phyloP scores from a whole-genome alignment of 2,113 vertebrate species.

The Spea bombifrons region DNA sequence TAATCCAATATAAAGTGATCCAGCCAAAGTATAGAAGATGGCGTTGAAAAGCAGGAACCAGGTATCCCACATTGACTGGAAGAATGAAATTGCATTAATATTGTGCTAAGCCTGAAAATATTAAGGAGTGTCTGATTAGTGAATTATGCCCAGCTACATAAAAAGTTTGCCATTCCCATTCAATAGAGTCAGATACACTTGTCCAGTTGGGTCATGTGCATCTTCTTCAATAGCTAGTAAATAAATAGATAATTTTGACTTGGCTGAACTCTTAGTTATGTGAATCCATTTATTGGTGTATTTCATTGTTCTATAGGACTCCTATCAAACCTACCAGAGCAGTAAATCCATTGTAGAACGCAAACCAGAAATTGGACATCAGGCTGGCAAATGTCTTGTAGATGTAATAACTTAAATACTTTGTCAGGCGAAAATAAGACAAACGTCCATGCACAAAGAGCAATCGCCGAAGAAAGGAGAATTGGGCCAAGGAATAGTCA shows the following conservation, averaged over 20 bases:
- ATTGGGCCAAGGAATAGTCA: slow-evolving; percentile 70
- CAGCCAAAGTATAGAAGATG: background rate
- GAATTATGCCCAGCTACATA: no score
- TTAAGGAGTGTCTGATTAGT: no score
- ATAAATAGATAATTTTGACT: no score
- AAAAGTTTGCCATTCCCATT: no score
- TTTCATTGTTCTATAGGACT: no score
- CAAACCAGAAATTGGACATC: slow-evolving; percentile 71
- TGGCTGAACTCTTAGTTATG: no score
- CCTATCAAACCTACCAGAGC: slow-evolving; percentile 59
- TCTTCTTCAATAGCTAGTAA: no score
- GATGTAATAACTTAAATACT: slow-evolving; percentile 70
- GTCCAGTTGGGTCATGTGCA: no score
- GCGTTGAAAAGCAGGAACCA: slow-evolving; percentile 17
- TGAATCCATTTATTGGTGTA: no score
- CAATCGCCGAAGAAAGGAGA: slow-evolving; percentile 67
- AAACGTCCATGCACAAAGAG: slow-evolving; percentile 73
- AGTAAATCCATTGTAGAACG: slow-evolving; percentile 70
- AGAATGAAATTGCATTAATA: background rate
- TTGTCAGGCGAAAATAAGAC: slow-evolving; percentile 69
- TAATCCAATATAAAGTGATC: slow-evolving; percentile 1
- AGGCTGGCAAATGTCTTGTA: slow-evolving; percentile 72
- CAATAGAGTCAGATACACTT: no score
- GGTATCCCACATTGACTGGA: background rate
- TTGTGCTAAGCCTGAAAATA: no score